phyloP scores from a whole-genome alignment of 2,113 vertebrate genomes.

The Actenoides hombroni region DNA sequence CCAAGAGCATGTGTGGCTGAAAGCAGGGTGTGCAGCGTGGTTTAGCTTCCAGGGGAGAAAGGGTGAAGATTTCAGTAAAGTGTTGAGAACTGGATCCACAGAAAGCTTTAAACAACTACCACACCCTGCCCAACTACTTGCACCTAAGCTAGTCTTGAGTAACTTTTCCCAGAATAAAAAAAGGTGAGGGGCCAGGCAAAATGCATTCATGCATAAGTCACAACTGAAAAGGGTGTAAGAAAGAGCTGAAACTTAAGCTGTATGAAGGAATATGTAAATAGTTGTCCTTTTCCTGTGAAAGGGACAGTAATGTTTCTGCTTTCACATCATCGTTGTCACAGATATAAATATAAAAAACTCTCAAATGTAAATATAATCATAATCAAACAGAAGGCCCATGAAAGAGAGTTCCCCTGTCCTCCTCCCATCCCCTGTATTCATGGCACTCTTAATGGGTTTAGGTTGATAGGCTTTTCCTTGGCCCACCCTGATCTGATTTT shows the following conservation, averaged over 20 bases:
- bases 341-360: background rate
- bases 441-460: background rate
- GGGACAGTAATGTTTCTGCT: background rate
- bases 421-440: background rate
- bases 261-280: background rate
- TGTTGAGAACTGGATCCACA: background rate
- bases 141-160: background rate
- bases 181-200: background rate
- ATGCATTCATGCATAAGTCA: background rate
- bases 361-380: constrained; percentile 5
- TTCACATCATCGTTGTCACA: background rate
- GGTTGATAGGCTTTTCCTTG: background rate
- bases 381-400: background rate
- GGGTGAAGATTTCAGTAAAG: background rate
- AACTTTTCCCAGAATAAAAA: background rate
- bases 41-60: background rate
- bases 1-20: background rate
- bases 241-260: background rate
- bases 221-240: background rate
- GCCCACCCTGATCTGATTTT: background rate
- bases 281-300: background rate
- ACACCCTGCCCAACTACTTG: background rate
- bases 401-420: background rate
- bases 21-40: rapidly evolving
- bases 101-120: background rate